A percentile compares a stretch with the other conserved stretches of the same genome.
phyloP scores from a whole-genome alignment of 23 tunicate genomes.

The Styela plicata region DNA sequence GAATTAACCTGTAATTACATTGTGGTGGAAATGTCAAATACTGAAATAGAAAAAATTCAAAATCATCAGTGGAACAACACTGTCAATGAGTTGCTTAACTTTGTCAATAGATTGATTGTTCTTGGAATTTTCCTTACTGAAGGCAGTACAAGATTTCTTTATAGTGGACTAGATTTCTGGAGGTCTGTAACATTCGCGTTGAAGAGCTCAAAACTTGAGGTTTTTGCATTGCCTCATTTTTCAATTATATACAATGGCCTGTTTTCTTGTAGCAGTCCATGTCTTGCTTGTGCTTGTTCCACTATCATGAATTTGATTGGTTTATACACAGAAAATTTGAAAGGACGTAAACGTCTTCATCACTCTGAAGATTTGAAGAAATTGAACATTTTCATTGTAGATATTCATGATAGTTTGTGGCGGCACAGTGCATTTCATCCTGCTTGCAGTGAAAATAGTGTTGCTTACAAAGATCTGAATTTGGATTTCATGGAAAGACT shows the following conservation, averaged over 20 bases:
- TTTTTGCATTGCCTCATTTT: not conserved
- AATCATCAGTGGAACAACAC: not conserved
- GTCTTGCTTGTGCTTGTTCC: not conserved
- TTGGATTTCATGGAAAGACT: not conserved
- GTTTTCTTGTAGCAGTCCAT: conserved; percentile 27
- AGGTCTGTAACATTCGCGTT: not conserved
- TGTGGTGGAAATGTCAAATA: conserved; percentile 4
- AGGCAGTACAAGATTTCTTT: not conserved
- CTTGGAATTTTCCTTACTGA: not conserved
- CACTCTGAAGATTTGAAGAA: not conserved
- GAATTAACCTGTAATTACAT: conserved; percentile 24
- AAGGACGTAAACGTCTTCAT: not conserved
- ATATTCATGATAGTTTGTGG: conserved; percentile 47
- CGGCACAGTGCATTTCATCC: conserved; percentile 49
- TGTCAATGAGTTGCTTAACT: not conserved
- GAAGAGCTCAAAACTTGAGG: not conserved
- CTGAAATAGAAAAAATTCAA: not conserved
- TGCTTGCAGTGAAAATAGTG: conserved; percentile 6
- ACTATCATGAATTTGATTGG: conserved; percentile 24
- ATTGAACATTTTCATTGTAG: conserved; percentile 32
- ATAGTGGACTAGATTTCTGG: not conserved
- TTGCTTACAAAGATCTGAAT: conserved; percentile 19
- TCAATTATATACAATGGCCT: conserved; percentile 14
- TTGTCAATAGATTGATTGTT: not conserved
- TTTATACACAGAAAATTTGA: not conserved